These are phyloP conservation scores for Siderastrea radians DNA, from an alignment of 92 coral and sea anemone species.

Conservation along the genomic window DNA sequence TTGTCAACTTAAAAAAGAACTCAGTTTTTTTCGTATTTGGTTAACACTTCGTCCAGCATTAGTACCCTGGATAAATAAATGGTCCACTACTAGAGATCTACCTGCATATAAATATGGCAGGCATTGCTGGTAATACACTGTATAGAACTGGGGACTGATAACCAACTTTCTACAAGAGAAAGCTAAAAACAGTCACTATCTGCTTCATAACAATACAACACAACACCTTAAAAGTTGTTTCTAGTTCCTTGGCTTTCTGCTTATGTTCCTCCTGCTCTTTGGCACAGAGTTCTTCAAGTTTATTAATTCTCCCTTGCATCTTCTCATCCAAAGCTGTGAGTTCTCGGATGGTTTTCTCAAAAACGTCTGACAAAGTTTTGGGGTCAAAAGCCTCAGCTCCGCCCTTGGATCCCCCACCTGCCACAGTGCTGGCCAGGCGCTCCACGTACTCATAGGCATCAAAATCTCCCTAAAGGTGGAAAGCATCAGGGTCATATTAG, in stretches of 20 bases:
- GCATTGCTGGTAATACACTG: no score
- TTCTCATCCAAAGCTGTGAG: conserved; percentile 89
- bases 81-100: no score
- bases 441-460: conserved; percentile 94
- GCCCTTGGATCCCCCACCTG: conserved; percentile 96
- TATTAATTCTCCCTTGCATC: conserved; percentile 97
- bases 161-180: no score
- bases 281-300: conserved; percentile 92
- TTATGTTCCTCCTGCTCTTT: conserved; percentile 97
- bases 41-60: no score
- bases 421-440: conserved; percentile 97
- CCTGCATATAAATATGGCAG: no score
- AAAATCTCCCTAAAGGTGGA: conserved; percentile 83
- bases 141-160: no score
- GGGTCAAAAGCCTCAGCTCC: conserved; percentile 91
- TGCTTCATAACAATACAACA: no score
- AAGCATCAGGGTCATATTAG: not conserved
- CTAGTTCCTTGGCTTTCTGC: conserved; percentile 83
- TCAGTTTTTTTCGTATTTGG: no score
- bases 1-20: no score
- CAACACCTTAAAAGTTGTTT: conserved; percentile 87
- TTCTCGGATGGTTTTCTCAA: conserved; percentile 89
- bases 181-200: no score
- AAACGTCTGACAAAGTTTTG: conserved; percentile 82
- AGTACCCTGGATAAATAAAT: no score